phyloP scores from a whole-genome alignment of 2,113 vertebrate genomes.

The human (Homo sapiens) region GRCh38 chr6:50542001-50542500 shows the following conservation, averaged over 20 bases:
- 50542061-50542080: neutral
- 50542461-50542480: slow-evolving; percentile 39
- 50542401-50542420: slow-evolving; percentile 15
- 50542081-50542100: neutral
- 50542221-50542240: neutral
- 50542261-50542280: neutral
- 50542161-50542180: neutral
- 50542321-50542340: neutral
- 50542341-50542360: neutral
- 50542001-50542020: neutral
- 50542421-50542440: neutral
- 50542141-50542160: neutral
- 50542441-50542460: slow-evolving; percentile 24
- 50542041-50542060: neutral
- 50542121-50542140: neutral
- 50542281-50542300: neutral
- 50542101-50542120: neutral
- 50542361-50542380: neutral
- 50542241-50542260: neutral
- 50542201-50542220: neutral
- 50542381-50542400: neutral
- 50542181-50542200: neutral
- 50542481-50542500: slow-evolving; percentile 30
- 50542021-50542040: neutral
- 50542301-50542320: neutral